These are phyloP conservation scores for Samia ricini DNA, from an alignment of 1,140 invertebrate species.

Conservation along the genomic window DNA sequence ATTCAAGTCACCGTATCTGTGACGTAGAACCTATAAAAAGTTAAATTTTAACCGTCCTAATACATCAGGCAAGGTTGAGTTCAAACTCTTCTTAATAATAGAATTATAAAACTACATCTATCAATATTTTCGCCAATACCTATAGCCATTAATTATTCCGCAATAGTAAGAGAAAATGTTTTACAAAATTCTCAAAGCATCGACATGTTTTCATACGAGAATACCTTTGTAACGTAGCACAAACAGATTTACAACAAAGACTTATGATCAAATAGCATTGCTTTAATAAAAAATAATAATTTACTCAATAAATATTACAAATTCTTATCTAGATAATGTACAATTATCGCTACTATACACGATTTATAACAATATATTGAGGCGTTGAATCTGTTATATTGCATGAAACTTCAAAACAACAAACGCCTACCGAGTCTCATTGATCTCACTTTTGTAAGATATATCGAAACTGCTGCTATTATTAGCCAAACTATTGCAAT, in stretches of 20 bases:
- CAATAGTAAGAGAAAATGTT: too few species aligned
- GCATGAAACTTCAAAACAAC: not conserved
- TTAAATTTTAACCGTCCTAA: too few species aligned
- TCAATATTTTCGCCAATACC: too few species aligned
- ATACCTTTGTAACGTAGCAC: not conserved
- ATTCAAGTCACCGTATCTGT: too few species aligned
- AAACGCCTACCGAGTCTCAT: slow-evolving; percentile 34
- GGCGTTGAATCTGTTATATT: not conserved
- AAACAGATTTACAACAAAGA: not conserved
- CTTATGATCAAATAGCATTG: not conserved
- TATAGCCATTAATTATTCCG: too few species aligned
- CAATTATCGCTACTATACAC: not conserved
- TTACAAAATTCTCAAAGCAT: too few species aligned
- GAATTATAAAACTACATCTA: too few species aligned
- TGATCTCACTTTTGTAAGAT: slow-evolving; percentile 49
- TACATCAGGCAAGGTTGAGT: too few species aligned
- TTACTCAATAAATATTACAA: slow-evolving; percentile 10
- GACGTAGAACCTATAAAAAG: too few species aligned
- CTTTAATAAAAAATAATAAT: slow-evolving; percentile 9
- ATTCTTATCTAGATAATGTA: slow-evolving; percentile 4
- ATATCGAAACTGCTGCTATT: slow-evolving; percentile 46
- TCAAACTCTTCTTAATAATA: too few species aligned
- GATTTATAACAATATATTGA: not conserved
- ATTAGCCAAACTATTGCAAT: slow-evolving; percentile 48
- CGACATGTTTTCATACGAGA: not conserved